Base-by-base conservation (phyloP, 2,113 vertebrate genomes). In the Piaya cayana region DNA sequence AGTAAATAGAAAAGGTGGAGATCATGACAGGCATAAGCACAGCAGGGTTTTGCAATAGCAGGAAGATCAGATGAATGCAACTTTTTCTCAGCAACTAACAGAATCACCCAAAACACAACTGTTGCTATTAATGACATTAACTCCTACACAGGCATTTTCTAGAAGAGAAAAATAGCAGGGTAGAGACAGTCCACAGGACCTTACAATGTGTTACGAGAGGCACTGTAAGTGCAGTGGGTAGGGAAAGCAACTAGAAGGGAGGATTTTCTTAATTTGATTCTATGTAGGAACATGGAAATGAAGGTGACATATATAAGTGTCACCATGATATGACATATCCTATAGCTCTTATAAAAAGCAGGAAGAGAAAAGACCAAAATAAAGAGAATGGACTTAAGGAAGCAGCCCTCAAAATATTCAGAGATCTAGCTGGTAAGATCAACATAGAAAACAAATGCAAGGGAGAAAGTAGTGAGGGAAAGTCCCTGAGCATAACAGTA, bases 41-140 rank as follows among this genome's bases (percentile, higher is more conserved):
- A 82, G n/a, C n/a, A 69, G 76, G 70, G 37, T 94, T 95, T 80
- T 93, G 83, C 64, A 88, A 86, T 8, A 88, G 47, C 56, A 63
- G 52, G 80, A 77, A 88, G 64, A 86, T 67, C 21, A 59, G 34
- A 81, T 64, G 56, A 90, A 88, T 23, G 32, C 37, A 88, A 64
- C 34, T 77, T 92, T 78, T 84, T 90, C 93, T 91, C 60, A 88
- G 82, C 72, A 88, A 63, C 34, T 47, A 50, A 75, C 15, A 90
- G 90, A 93, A 83, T 82, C 67, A 90, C 50, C 37, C 82, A 67
- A 88, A 93, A 83, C 68, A 77, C 5, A 50, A 74, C 58, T 36
- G 9, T 26, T 34, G 19, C 6, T 63, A n/a, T 78, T 83, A 81
- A 64, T 59, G 56, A 88, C 80, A 84, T 71, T 55, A 94, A 86